Conservation (phyloP, 2,797 vertebrate genomes). For the Hylomyscus alleni region DNA sequence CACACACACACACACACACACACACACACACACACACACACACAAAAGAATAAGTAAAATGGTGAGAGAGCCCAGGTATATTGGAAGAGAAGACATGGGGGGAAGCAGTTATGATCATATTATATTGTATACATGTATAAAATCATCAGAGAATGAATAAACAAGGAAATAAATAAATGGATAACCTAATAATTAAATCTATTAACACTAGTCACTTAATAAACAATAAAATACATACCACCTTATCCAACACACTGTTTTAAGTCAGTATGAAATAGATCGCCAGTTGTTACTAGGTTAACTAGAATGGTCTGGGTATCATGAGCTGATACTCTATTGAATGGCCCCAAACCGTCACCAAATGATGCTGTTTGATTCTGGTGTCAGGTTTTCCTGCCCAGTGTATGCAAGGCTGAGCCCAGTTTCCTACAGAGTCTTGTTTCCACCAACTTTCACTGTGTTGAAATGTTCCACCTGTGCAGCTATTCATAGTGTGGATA, state of each 20-base stretch:
- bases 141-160: neutral
- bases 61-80: neutral
- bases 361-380: neutral
- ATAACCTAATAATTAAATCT: neutral
- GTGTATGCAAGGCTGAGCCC: neutral
- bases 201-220: neutral
- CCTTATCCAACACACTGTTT: neutral
- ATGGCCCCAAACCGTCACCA: neutral
- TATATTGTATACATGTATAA: neutral
- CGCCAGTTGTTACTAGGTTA: neutral
- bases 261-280: neutral
- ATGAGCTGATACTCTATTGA: neutral
- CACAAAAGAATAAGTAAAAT: neutral
- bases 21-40: neutral
- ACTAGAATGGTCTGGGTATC: neutral
- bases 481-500: rapidly evolving
- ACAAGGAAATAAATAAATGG: neutral
- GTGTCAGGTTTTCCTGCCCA: neutral
- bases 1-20: too few relatives aligned
- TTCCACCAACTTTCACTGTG: neutral
- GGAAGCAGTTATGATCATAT: neutral
- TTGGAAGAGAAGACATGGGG: neutral
- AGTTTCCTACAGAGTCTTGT: neutral
- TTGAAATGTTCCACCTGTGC: neutral
- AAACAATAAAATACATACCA: neutral